Conservation (phyloP, 92 coral and sea anemone genomes). For the Palythoa caribaeorum region DNA sequence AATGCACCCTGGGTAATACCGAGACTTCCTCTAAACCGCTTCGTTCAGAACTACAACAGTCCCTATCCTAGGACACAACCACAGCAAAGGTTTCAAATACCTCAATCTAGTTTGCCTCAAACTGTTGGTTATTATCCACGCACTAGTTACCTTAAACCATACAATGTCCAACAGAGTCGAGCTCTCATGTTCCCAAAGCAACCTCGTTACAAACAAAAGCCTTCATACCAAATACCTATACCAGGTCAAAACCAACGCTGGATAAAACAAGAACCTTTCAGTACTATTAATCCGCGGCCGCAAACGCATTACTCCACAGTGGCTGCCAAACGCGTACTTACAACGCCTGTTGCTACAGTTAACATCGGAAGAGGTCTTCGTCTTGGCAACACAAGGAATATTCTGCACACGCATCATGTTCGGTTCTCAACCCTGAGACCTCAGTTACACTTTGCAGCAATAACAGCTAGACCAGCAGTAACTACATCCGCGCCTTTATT, state of each 20-base stretch:
- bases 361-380: background rate
- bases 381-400: background rate
- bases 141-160: background rate
- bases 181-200: background rate
- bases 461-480: background rate
- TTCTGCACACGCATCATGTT: background rate
- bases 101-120: background rate
- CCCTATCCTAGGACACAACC: too few species aligned
- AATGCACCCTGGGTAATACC: too few species aligned
- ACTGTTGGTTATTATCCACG: background rate
- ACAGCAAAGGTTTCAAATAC: too few species aligned
- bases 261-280: slow-evolving; percentile 13
- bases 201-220: slow-evolving; percentile 6
- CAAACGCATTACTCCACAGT: background rate
- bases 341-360: background rate
- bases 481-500: background rate
- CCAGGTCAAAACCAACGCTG: background rate
- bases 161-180: background rate
- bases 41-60: too few species aligned
- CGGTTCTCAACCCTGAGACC: background rate
- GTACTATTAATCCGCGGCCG: background rate
- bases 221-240: background rate
- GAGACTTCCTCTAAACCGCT: too few species aligned
- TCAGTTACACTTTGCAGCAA: background rate
- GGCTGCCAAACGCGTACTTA: background rate